Evolutionary conservation across 1,140 invertebrate genomes (phyloP), one percentile per base, ranked within the genome.

Genomic region (Danaus plexippus): DNA sequence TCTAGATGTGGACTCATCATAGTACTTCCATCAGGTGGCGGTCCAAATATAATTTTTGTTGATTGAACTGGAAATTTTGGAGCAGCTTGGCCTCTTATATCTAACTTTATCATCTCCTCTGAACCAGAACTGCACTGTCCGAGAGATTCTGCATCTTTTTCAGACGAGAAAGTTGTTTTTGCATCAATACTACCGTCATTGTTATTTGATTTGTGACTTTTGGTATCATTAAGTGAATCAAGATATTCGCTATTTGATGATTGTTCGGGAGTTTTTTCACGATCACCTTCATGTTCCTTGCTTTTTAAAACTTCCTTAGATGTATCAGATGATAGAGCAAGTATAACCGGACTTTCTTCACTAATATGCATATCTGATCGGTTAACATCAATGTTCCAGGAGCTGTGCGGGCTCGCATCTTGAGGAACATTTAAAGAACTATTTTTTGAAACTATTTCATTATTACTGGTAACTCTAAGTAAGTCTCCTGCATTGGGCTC

Each of bases 101-200:
- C 87, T 43, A 88, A 57, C 52, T 87, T 86, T 42, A 88, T 87
- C 11, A 88, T 80, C 54, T 88, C 85, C 55, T 88, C 87, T 40
- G 87, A 88, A 1, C 59, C 70, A 32, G 84, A 85, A 57, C 73
- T 77, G 12, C 53, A 52, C 48, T 69, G 69, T 18, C 62, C 66
- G 4, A 52, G 44, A n/a, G 62, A 72, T 44, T 70, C 59, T 22
- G 48, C 11, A 15, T 42, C 46, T 53, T 64, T 56, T 15, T 67
- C 57, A 18, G 42, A 41, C 43, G 57, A 64, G 13, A 52, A 15
- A 49, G 56, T 64, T 11, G 61, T 60, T 53, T 66, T 63, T 8
- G 67, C 65, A 41, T 49, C 32, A 61, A 46, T 46, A 57, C 66
- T 48, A 22, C 64, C 58, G 56, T 54, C 42, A 9, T 60, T 58